Evolutionary conservation across 2,113 vertebrate genomes (phyloP).

Genomic region (Tragelaphus imberbis): DNA sequence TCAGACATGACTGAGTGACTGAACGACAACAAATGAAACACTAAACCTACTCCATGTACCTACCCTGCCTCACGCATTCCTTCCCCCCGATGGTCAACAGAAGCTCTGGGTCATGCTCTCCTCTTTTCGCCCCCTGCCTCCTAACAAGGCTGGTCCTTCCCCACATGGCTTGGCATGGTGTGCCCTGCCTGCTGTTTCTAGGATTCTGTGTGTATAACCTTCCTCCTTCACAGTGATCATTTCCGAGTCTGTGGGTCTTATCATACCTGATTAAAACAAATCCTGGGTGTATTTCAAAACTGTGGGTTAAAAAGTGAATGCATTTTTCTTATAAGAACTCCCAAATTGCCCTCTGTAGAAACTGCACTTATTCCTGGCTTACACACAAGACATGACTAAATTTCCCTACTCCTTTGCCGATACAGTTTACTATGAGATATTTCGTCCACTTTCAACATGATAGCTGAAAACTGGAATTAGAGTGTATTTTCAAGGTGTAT

Average conservation of each 20-base stretch:
- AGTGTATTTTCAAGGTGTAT: no score
- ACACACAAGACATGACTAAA: background rate
- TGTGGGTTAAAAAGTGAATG: background rate
- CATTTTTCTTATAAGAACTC: background rate
- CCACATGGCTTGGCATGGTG: no score
- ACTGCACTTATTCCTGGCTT: background rate
- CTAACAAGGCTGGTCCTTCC: background rate
- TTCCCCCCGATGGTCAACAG: background rate
- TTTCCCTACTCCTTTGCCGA: background rate
- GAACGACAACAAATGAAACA: background rate
- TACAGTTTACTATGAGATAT: background rate
- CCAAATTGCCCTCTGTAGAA: background rate
- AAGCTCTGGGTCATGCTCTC: background rate
- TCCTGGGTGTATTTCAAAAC: background rate
- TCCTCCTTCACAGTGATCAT: background rate
- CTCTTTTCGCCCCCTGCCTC: background rate
- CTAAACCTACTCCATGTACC: background rate
- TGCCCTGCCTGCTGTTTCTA: background rate
- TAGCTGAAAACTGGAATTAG: background rate
- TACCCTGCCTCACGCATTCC: background rate
- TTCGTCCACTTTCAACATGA: background rate
- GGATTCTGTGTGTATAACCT: background rate
- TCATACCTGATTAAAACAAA: background rate
- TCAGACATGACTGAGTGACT: accelerated
- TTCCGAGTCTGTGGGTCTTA: background rate